Base-by-base conservation (phyloP, 2,888 invertebrate species). In the Sarcophaga variegata region DNA sequence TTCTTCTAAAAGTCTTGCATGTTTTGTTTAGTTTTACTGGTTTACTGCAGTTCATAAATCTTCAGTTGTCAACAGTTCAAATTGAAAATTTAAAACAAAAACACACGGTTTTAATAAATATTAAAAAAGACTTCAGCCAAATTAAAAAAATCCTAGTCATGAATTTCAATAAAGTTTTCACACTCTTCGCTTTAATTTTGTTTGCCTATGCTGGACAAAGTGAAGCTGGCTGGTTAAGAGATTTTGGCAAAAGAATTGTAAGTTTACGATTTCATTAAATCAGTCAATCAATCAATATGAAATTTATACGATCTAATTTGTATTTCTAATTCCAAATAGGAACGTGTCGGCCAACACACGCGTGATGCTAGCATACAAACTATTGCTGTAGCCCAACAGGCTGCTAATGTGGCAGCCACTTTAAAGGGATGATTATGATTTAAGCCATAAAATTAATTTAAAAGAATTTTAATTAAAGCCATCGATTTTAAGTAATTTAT, bases 161-260 rank as follows among this genome's bases (percentile, higher is more conserved):
- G 89, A 89, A 89, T 49, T 89, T 89, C 78, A 72, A 75, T 49
- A 89, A 88, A 84, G 8, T 88, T 17, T 86, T 88, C 37, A 63
- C 89, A 25, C 5, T 11, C 62, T 85, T 88, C 4, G 27, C 54
- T 54, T 54, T 54, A 54, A 5, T 54, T 54, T 54, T 54, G 54
- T 54, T 54, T 4, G 54, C 54, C 54, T 54, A 88, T 10, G 91
- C 90, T 20, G 90, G 89, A 17, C 90, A 91, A 86, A 88, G 90
- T 4, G 89, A 92, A 45, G 91, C 91, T 17, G 90, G 91, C 8
- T 91, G 90, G 91, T 75, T 91, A 1, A 91, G 90, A 79, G 90
- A 91, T 62, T 83, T 92, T 67, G 91, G 90, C 79, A 91, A 91
- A 88, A 89, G 83, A 89, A 77, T 54, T 17, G 54, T 54, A 54